Evolutionary conservation across 2,113 vertebrate species (phyloP), one percentile per base, ranked within the genome.

Genomic region (Geothlypis trichas): DNA sequence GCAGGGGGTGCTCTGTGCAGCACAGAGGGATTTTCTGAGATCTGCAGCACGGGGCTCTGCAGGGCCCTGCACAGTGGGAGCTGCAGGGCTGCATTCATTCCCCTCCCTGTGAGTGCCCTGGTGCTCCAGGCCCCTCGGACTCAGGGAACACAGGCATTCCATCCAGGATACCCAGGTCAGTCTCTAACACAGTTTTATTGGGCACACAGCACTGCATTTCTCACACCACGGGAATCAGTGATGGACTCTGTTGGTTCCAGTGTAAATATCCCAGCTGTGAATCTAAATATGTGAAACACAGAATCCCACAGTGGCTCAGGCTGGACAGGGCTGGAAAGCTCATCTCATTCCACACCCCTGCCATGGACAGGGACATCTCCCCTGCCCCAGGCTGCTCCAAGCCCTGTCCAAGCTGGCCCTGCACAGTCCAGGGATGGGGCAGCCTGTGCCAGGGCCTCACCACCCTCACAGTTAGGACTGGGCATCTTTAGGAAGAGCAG

Each of bases 401-500:
- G 26, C 49, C 41, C 30, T 20, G 11, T n/a, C 39, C 46, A 14
- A 0, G 33, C 63, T 55, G 69, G 20, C 62, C 11, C 4, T 26
- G 87, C 63, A 5, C 57, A 28, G 18, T 42, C 6, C 26, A 63
- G 72, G 57, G 79, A 8, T 49, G 63, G 71, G 21, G 14, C n/a
- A 55, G 14, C 41, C 47, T 35, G 30, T 68, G n/a, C 54, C 54
- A 54, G 54, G 30, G 14, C 30, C 71, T 62, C 24, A 1, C 9
- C 2, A 18, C 41, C 21, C 47, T 27, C 62, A 14, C 54, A 22
- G 54, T 8, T 35, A 5, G 1, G 30, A 4, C 39, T 61, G 44
- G 13, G 19, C 19, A 33, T 11, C 1, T 0, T 2, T 0, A n/a
- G 54, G 23, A 59, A 21, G 3, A 21, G 23, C 26, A 5, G 6